These are phyloP conservation scores for Oreocharis arfaki DNA, from an alignment of 2,113 vertebrate species.

Conservation along the genomic window DNA sequence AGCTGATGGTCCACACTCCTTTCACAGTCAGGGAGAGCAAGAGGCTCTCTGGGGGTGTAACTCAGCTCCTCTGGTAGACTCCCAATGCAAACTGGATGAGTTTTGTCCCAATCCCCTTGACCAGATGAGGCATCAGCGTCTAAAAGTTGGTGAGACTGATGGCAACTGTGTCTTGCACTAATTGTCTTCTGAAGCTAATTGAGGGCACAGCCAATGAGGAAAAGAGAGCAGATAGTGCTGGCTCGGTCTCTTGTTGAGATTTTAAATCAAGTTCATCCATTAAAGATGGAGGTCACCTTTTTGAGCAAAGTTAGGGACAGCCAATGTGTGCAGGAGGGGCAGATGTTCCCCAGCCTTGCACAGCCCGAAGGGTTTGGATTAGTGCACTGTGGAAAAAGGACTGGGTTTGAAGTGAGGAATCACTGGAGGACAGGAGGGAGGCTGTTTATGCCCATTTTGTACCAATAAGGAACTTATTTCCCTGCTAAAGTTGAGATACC, in stretches of 20 bases:
- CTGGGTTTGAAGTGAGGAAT: not conserved
- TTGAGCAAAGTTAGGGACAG: not conserved
- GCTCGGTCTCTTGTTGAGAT: not conserved
- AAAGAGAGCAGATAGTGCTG: not conserved
- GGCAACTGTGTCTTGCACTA: not conserved
- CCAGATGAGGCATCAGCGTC: accelerated
- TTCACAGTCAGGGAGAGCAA: accelerated
- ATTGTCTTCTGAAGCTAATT: not conserved
- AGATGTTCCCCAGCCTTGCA: not conserved
- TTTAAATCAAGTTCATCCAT: not conserved
- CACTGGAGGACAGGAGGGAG: not conserved
- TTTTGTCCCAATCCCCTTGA: not conserved
- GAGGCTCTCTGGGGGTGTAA: not conserved
- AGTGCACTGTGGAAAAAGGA: not conserved
- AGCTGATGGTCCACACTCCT: accelerated
- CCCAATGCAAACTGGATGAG: accelerated
- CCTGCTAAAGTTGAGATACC: not conserved
- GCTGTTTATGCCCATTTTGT: not conserved
- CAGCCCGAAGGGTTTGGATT: not conserved
- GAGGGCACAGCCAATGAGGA: not conserved
- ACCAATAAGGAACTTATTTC: not conserved
- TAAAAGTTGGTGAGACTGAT: not conserved
- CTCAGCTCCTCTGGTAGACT: not conserved
- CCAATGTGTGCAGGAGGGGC: not conserved
- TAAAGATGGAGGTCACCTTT: not conserved